Percentiles rank a stretch among this genome's conserved stretches.
phyloP scores from a whole-genome alignment of 1,140 invertebrate genomes.

The Drosophila fuyamai region DNA sequence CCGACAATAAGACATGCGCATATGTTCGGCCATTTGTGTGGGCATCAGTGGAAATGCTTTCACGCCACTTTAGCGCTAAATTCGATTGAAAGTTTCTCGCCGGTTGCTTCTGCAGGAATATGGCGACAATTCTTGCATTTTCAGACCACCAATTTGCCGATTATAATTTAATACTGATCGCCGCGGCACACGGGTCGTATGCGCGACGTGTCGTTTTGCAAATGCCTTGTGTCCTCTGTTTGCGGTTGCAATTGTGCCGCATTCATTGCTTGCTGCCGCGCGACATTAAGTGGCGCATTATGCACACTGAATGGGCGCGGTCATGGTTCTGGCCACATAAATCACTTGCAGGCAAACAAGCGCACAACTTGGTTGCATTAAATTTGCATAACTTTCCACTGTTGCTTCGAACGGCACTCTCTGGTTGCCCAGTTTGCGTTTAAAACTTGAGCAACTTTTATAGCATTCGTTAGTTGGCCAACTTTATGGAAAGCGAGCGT shows the following conservation, averaged over 20 bases:
- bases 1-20: constrained; percentile 45
- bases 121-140: constrained; percentile 15
- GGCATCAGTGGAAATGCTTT: constrained; percentile 59
- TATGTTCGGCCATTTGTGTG: constrained; percentile 48
- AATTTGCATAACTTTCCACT: constrained; percentile 77
- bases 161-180: constrained; percentile 40
- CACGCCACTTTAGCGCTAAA: constrained; percentile 46
- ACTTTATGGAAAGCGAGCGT: constrained; percentile 30
- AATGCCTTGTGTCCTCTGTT: constrained; percentile 24
- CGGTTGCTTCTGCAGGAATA: constrained; percentile 19
- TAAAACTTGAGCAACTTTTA: constrained; percentile 68
- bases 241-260: constrained; percentile 28
- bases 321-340: constrained; percentile 72
- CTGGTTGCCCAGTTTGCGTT: constrained; percentile 28
- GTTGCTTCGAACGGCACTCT: constrained; percentile 21
- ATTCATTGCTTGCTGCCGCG: constrained; percentile 58
- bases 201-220: constrained; percentile 30
- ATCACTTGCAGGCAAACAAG: constrained; percentile 75
- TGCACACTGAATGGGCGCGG: constrained; percentile 52
- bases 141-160: constrained; percentile 30
- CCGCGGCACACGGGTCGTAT: constrained; percentile 26
- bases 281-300: constrained; percentile 67
- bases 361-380: constrained; percentile 75
- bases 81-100: constrained; percentile 53
- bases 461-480: constrained; percentile 56